A percentile compares a stretch with the other conserved stretches of the same genome.
These are phyloP conservation scores for Brachionus paranguensis DNA, from an alignment of 1,140 invertebrate species.

Conservation along the genomic window DNA sequence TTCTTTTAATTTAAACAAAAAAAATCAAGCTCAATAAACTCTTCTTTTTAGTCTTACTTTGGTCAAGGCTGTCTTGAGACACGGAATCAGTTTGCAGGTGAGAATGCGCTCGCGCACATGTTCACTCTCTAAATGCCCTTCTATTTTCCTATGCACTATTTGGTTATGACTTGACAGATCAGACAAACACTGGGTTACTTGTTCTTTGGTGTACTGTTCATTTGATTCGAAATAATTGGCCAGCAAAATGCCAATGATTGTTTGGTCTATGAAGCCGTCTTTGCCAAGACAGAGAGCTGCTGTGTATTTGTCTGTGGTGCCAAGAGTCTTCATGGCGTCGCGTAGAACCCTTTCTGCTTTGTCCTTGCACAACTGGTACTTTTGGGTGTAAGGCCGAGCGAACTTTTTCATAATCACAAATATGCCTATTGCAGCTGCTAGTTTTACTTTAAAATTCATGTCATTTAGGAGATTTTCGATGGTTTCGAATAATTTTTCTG, in stretches of 20 bases:
- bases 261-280: not conserved
- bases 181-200: not conserved
- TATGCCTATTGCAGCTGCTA: not conserved
- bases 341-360: not conserved
- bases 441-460: conserved; percentile 1
- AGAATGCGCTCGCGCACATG: conserved; percentile 5
- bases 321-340: not conserved
- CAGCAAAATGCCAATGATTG: not conserved
- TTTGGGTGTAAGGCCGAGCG: not conserved
- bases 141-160: not conserved
- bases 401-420: conserved; percentile 4
- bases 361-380: not conserved
- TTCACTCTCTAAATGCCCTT: not conserved
- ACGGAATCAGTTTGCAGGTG: conserved; percentile 25
- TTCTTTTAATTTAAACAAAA: not conserved
- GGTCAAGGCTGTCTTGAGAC: not conserved
- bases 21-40: too few species aligned
- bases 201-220: conserved; percentile 27
- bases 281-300: not conserved
- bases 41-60: not conserved
- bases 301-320: not conserved
- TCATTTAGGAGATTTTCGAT: not conserved
- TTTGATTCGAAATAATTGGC: conserved; percentile 22
- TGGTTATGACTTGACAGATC: not conserved
- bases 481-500: conserved; percentile 9